Conservation (phyloP, 2,888 invertebrate species). For the Petrophora chlorosata region DNA sequence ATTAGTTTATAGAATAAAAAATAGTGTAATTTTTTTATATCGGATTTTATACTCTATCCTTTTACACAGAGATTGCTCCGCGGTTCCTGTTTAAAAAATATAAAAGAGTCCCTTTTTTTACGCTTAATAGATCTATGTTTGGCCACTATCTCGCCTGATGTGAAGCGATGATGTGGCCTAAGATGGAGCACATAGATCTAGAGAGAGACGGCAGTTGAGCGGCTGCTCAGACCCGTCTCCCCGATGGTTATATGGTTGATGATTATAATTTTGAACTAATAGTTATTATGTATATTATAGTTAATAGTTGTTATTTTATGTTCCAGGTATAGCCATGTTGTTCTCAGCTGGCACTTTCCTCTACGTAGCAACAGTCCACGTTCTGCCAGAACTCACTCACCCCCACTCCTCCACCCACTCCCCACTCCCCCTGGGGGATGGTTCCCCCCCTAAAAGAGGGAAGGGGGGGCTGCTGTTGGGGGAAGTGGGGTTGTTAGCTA, state of each 20-base stretch:
- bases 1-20: background rate
- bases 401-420: constrained; percentile 61
- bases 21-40: too few relatives aligned
- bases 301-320: background rate
- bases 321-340: constrained; percentile 96
- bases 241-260: too few relatives aligned
- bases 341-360: constrained; percentile 99
- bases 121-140: too few relatives aligned
- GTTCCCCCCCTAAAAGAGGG: constrained; percentile 59
- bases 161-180: too few relatives aligned
- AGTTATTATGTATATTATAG: background rate
- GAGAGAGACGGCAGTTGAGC: too few relatives aligned
- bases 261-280: background rate
- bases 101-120: too few relatives aligned
- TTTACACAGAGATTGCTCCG: too few relatives aligned
- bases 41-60: too few relatives aligned
- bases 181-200: too few relatives aligned
- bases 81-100: too few relatives aligned
- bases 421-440: constrained; percentile 65
- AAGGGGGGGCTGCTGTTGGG: constrained; percentile 86
- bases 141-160: too few relatives aligned
- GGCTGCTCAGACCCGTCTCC: too few relatives aligned
- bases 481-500: constrained; percentile 92
- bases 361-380: constrained; percentile 99
- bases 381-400: constrained; percentile 95